phyloP scores from a whole-genome alignment of 2,888 invertebrate species.

The Melinaea menophilus region DNA sequence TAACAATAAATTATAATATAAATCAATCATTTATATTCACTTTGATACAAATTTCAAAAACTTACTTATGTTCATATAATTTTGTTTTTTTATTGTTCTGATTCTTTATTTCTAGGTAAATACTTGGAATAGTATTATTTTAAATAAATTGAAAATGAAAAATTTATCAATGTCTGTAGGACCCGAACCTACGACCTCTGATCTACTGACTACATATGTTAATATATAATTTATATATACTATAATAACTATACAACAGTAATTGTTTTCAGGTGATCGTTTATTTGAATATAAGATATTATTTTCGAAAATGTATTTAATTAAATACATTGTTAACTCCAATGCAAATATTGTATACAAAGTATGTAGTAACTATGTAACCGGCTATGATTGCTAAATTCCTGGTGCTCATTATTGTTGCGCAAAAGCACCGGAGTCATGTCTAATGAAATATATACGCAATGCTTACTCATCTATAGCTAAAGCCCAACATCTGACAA shows the following conservation, averaged over 20 bases:
- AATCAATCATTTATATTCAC: slow-evolving; percentile 1
- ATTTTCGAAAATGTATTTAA: too few species aligned
- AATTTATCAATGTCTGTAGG: too few species aligned
- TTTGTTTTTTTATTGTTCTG: not conserved
- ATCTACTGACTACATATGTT: too few species aligned
- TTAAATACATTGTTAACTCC: too few species aligned
- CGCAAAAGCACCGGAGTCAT: not conserved
- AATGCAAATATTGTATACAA: not conserved
- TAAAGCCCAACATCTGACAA: slow-evolving; percentile 11
- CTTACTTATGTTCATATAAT: not conserved
- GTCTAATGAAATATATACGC: slow-evolving; percentile 7
- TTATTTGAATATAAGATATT: too few species aligned
- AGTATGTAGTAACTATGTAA: not conserved
- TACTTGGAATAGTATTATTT: too few species aligned
- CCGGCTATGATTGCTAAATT: slow-evolving; percentile 6
- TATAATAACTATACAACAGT: too few species aligned
- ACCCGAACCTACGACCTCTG: too few species aligned
- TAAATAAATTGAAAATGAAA: too few species aligned
- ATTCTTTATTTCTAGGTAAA: too few species aligned
- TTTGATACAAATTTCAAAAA: not conserved
- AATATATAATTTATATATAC: too few species aligned
- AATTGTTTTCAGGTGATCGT: too few species aligned
- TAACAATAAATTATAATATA: not conserved
- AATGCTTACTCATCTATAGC: slow-evolving; percentile 12
- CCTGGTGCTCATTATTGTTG: slow-evolving; percentile 4